Percentiles rank a stretch among this genome's conserved stretches.
Evolutionary conservation across 2,113 vertebrate genomes (phyloP).

Genomic region (Aptenodytes patagonicus): DNA sequence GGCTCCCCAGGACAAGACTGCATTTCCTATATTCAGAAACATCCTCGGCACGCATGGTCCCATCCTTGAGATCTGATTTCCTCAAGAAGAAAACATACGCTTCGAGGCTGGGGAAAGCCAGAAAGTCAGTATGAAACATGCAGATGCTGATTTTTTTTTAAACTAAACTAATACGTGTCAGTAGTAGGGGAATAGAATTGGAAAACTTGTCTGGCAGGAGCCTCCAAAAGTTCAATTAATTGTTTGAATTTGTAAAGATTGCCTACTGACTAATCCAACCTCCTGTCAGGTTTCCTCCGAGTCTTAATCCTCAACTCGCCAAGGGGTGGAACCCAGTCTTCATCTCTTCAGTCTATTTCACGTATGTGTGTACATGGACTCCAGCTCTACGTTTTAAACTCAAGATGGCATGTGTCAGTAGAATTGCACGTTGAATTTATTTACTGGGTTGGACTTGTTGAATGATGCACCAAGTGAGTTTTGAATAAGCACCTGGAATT

Average conservation of each 20-base stretch:
- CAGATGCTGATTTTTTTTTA: neutral
- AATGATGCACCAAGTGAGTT: neutral
- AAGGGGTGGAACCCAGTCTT: accelerated
- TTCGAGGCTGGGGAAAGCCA: neutral
- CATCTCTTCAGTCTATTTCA: accelerated
- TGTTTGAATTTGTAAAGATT: neutral
- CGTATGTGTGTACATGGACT: accelerated
- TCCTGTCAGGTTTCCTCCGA: neutral
- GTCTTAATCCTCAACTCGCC: neutral
- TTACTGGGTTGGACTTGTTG: neutral
- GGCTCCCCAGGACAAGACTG: neutral
- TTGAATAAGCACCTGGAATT: neutral
- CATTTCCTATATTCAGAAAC: neutral
- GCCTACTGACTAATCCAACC: neutral
- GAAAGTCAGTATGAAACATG: neutral
- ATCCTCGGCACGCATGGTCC: accelerated
- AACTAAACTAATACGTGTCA: neutral
- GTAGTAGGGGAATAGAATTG: neutral
- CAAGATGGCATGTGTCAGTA: neutral
- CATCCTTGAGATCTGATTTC: neutral
- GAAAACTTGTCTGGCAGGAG: accelerated
- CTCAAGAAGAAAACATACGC: neutral
- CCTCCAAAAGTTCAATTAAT: neutral
- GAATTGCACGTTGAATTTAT: neutral
- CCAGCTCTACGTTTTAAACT: neutral